phyloP scores from a whole-genome alignment of 2,888 invertebrate species.

The Drosophila paucipuncta region DNA sequence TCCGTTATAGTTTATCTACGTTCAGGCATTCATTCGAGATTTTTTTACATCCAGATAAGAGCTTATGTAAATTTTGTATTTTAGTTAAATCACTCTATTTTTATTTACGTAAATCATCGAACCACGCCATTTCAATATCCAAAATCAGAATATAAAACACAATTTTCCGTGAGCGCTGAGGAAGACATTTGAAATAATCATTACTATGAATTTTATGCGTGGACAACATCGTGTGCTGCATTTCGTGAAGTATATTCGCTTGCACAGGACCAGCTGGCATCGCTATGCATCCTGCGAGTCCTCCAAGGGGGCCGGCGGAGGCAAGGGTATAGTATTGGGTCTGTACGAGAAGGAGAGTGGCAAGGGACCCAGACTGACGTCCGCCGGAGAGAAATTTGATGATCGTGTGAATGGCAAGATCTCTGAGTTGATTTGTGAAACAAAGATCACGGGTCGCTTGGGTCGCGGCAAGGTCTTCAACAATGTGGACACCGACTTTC shows the following conservation, averaged over 20 bases:
- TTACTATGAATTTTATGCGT: slow-evolving; percentile 32
- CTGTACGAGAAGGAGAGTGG: slow-evolving; percentile 86
- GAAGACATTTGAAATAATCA: background rate
- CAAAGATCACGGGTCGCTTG: slow-evolving; percentile 68
- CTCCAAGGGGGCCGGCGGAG: slow-evolving; percentile 20
- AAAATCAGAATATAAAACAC: background rate
- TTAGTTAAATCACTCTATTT: slow-evolving; percentile 5
- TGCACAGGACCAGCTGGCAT: background rate
- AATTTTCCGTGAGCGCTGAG: background rate
- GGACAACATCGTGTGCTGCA: slow-evolving; percentile 32
- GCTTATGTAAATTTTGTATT: slow-evolving; percentile 22
- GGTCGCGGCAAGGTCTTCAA: slow-evolving; percentile 86
- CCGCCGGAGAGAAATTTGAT: slow-evolving; percentile 86
- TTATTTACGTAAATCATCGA: background rate
- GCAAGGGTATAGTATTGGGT: slow-evolving; percentile 86
- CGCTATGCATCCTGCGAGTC: slow-evolving; percentile 46
- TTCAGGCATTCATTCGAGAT: slow-evolving; percentile 16
- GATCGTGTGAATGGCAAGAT: slow-evolving; percentile 86
- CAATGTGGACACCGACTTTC: slow-evolving; percentile 86
- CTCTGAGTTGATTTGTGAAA: slow-evolving; percentile 85
- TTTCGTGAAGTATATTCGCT: background rate
- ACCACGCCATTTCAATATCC: background rate
- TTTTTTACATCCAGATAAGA: slow-evolving; percentile 24
- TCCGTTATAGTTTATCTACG: slow-evolving; percentile 9
- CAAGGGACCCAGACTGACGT: slow-evolving; percentile 85